Evolutionary conservation across 2,888 invertebrate species (phyloP), one percentile per base, ranked within the genome.

Genomic region (Hemistola chrysoprasaria): DNA sequence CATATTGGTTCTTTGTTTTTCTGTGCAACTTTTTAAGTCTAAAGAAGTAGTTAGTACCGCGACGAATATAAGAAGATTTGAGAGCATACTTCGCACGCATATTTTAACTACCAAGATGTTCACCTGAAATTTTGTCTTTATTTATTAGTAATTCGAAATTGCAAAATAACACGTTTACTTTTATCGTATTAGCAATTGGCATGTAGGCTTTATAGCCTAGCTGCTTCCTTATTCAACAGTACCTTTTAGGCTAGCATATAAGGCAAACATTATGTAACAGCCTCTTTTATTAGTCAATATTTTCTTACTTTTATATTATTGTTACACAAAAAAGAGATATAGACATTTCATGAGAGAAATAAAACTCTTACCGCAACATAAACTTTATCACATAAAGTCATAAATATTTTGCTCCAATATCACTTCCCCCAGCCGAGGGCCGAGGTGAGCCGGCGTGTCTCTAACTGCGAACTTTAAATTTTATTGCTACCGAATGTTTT

Each of bases 351-450:
- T 54, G 70, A 67, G 68, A 64, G 70, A 67, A 77, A 82, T 81
- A 81, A 80, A 80, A 80, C 74, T 81, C 78, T 82, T 81, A 78
- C 81, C 77, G 81, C 76, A 66, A 75, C 78, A 78, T 83, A 80
- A 82, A 81, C 58, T 80, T 81, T 80, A 81, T 81, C 78, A 82
- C 78, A 75, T 74, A 60, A 71, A 74, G 77, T 73, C 77, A 77
- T 80, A 81, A 82, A 83, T 81, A 81, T 79, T 78, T 75, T 75
- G 76, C 73, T 72, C 68, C 76, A 73, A 76, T 78, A 77, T 72
- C 70, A 69, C 66, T 76, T 72, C 59, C 65, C 62, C 62, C 60
- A 56, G 41, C 51, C 47, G 57, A 62, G 65, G 62, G 41, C 51
- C 47, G 57, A 62, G 65, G 62, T 60, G 64, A 56, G 61, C 56